Conservation (phyloP, 1,140 invertebrate genomes). For the Psilanteris sp. region DNA sequence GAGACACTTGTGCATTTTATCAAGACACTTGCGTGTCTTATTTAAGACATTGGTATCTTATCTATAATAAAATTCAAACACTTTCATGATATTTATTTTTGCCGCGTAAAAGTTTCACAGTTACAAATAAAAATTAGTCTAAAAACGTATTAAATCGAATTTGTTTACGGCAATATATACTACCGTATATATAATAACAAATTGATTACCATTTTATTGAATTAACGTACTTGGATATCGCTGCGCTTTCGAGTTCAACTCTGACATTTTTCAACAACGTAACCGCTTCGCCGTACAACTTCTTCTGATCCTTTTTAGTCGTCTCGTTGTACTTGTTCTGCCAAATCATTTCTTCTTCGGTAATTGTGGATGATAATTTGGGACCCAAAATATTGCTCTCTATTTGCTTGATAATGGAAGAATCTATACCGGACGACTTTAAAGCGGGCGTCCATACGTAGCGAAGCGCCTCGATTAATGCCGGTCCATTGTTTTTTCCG, state of each 20-base stretch:
- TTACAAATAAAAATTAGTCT: too few species aligned
- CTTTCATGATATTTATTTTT: too few species aligned
- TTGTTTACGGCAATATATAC: too few species aligned
- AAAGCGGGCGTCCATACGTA: conserved; percentile 76
- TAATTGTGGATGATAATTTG: conserved; percentile 57
- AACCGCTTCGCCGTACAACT: conserved; percentile 65
- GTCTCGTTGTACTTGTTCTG: conserved; percentile 61
- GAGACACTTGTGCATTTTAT: too few species aligned
- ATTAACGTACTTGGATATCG: conserved; percentile 69
- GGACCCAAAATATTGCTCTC: conserved; percentile 73
- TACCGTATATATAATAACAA: too few species aligned
- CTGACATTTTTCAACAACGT: conserved; percentile 69
- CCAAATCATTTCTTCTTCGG: conserved; percentile 73
- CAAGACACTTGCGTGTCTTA: too few species aligned
- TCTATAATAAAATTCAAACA: too few species aligned
- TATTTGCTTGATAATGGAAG: conserved; percentile 68
- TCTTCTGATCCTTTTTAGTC: conserved; percentile 68
- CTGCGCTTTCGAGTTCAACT: conserved; percentile 72
- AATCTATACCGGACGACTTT: conserved; percentile 66
- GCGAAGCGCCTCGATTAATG: conserved; percentile 70
- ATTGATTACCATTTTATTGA: too few species aligned
- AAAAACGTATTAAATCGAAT: too few species aligned
- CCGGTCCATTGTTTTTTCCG: conserved; percentile 64
- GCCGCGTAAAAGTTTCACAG: too few species aligned
- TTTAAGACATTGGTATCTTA: too few species aligned